A percentile compares a stretch with the other conserved stretches of the same genome.
Evolutionary conservation across 2,888 invertebrate species (phyloP).

Genomic region (Stictocephala bisonia): DNA sequence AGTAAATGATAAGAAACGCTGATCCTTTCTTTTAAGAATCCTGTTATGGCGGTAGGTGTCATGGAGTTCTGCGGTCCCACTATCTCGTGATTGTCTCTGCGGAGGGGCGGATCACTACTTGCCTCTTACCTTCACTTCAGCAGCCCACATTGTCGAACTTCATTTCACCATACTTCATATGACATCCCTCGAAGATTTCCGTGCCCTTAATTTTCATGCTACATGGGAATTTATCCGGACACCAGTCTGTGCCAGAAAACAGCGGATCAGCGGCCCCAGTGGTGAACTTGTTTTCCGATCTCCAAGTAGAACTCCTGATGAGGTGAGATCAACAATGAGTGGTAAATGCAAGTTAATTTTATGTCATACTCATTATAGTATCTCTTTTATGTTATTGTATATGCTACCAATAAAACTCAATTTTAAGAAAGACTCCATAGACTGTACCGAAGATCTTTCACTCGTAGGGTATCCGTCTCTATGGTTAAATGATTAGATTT

Average conservation of each 20-base stretch:
- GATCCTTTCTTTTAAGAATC: too few relatives aligned
- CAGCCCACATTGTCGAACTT: conserved; percentile 80
- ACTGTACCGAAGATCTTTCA: too few relatives aligned
- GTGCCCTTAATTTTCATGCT: conserved; percentile 86
- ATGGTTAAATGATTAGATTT: too few relatives aligned
- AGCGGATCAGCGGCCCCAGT: conserved; percentile 79
- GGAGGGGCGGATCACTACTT: conserved; percentile 68
- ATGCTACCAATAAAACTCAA: too few relatives aligned
- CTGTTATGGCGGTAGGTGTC: too few relatives aligned
- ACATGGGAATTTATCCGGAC: conserved; percentile 83
- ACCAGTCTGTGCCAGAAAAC: conserved; percentile 76
- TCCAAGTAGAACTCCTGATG: conserved; percentile 67
- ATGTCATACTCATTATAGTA: too few relatives aligned
- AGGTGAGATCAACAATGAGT: too few relatives aligned
- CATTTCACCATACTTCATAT: conserved; percentile 85
- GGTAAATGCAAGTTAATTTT: too few relatives aligned
- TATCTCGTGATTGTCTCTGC: conserved; percentile 82
- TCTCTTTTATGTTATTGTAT: too few relatives aligned
- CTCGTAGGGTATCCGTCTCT: too few relatives aligned
- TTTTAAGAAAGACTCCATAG: too few relatives aligned
- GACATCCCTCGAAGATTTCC: conserved; percentile 87
- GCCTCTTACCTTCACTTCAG: conserved; percentile 82
- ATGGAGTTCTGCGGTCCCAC: conserved; percentile 43
- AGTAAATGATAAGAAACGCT: too few relatives aligned
- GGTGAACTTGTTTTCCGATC: conserved; percentile 77